phyloP scores from a whole-genome alignment of 2,797 vertebrate species.

The Crypturellus tataupa region DNA sequence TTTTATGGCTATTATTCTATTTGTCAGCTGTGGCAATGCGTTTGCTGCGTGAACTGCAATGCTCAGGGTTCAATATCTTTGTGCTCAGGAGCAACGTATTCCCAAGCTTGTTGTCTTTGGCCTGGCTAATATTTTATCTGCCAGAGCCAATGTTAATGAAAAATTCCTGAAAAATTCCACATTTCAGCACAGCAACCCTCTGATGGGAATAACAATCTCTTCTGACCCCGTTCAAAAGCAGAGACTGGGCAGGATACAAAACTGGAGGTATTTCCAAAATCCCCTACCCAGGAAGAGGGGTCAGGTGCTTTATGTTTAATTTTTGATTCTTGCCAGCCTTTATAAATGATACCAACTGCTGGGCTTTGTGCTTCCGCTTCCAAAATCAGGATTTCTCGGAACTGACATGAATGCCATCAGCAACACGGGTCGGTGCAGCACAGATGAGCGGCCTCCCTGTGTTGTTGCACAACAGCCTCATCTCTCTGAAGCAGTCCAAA shows the following conservation, averaged over 20 bases:
- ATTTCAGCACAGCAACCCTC: constrained; percentile 44
- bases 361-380: not conserved
- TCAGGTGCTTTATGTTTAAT: not conserved
- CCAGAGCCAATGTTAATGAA: constrained; percentile 72
- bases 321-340: not conserved
- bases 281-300: not conserved
- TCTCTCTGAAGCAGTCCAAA: not conserved
- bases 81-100: constrained; percentile 28
- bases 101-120: constrained; percentile 71
- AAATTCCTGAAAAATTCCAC: constrained; percentile 75
- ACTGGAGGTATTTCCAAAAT: not conserved
- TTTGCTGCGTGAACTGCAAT: constrained; percentile 10
- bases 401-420: not conserved
- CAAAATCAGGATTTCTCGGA: not conserved
- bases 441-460: not conserved
- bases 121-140: constrained; percentile 62
- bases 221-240: not conserved
- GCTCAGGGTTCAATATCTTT: not conserved
- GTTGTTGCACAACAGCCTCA: not conserved
- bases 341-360: not conserved
- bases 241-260: not conserved
- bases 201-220: constrained; percentile 48
- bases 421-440: not conserved
- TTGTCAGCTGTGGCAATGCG: not conserved
- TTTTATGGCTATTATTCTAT: not conserved